Evolutionary conservation across 2,797 vertebrate species (phyloP).

Genomic region (Tenualosa ilisha): DNA sequence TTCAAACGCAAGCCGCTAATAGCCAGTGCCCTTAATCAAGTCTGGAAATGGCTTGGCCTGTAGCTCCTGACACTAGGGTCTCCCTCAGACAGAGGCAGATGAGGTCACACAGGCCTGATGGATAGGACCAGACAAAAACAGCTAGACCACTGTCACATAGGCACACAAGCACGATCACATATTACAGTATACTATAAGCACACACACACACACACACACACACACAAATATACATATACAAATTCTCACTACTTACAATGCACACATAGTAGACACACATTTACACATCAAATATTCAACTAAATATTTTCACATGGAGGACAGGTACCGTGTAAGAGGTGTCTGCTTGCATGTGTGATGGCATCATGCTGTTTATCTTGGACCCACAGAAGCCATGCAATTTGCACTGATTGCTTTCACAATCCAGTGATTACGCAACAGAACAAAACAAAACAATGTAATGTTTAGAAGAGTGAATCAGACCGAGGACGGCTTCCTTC

Average conservation of each 20-base stretch:
- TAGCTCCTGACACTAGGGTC: slow-evolving; percentile 48
- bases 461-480: too few species aligned
- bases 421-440: background rate
- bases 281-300: background rate
- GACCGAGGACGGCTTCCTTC: too few species aligned
- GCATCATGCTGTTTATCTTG: background rate
- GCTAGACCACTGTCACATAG: background rate
- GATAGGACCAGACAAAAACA: background rate
- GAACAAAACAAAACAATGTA: background rate
- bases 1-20: slow-evolving; percentile 68
- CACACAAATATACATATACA: background rate
- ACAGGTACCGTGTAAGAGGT: background rate
- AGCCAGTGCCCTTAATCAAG: slow-evolving; percentile 75
- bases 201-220: background rate
- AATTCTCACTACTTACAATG: background rate
- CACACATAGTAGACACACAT: background rate
- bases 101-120: background rate
- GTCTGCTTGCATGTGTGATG: background rate
- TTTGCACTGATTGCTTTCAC: background rate
- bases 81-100: background rate
- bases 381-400: background rate
- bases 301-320: background rate
- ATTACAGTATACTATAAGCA: background rate
- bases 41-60: slow-evolving; percentile 76
- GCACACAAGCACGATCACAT: background rate